Evolutionary conservation across 2,797 vertebrate species (phyloP), one percentile per base, ranked within the genome.

Genomic region (Carcharodon carcharias): DNA sequence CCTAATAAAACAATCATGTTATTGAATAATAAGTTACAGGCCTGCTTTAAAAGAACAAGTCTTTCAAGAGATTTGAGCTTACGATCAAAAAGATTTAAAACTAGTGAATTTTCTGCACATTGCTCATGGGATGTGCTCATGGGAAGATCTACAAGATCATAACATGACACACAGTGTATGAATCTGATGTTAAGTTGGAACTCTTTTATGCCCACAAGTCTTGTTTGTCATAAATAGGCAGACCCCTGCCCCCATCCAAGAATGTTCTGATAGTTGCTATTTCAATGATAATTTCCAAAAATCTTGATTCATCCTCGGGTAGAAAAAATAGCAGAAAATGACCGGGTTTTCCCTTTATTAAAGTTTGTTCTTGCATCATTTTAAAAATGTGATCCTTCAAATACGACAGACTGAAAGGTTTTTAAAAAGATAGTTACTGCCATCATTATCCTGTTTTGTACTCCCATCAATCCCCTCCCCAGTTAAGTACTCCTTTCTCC

Each of bases 311-410:
- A 96, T 56, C n/a, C 73, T 18, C 35, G 8, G 26, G 54, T 11
- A n/a, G 21, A 65, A 65, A 96, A 96, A 97, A 61, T 6, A 40
- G 7, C 96, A 0, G 18, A 80, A 54, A 77, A 1, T 73, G 96
- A 26, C 96, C 97, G 31, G 88, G 87, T 85, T 97, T 96, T 95
- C 0, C 61, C 89, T 61, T 7, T 73, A 12, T 61, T n/a, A 92
- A 92, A 58, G 5, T 61, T 91, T 61, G 80, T 40, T 63, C 7
- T 93, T 63, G 31, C 35, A 65, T 8, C 58, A 8, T 26, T 61
- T 56, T 35, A 89, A 35, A 89, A 26, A n/a, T 1, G 3, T 45
- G 16, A 7, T 18, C 18, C 40, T 85, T 85, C 40, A 45, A 85
- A 45, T 7, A 16, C n/a, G 7, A 93, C 35, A 45, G 9, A 65